Evolutionary conservation across 2,113 vertebrate species (phyloP).

Genomic region (Trematomus loennbergii): DNA sequence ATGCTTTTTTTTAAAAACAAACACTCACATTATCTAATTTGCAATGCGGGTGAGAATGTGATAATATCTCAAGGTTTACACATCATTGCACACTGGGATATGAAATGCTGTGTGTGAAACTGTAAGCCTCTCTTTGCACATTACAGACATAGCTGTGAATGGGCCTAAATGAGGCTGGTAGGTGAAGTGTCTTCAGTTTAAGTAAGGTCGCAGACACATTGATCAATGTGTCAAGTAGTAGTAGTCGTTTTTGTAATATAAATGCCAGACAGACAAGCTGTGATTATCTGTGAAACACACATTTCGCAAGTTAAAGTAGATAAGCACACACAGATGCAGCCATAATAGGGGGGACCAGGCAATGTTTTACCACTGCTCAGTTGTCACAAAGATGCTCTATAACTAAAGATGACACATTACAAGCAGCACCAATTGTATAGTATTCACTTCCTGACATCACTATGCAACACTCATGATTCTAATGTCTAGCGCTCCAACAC

Average conservation of each 20-base stretch:
- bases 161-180: slow-evolving; percentile 1
- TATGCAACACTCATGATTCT: no score
- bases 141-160: slow-evolving; percentile 34
- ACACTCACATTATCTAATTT: slow-evolving; percentile 12
- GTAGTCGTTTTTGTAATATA: slow-evolving; percentile 12
- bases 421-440: no score
- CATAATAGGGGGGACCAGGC: not conserved
- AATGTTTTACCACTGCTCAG: no score
- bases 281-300: slow-evolving; percentile 10
- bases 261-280: not conserved
- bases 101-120: slow-evolving; percentile 24
- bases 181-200: slow-evolving; percentile 20
- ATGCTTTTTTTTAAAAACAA: not conserved
- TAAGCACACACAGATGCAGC: not conserved
- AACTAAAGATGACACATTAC: no score
- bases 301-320: not conserved
- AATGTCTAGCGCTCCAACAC: no score
- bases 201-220: not conserved
- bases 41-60: slow-evolving; percentile 20
- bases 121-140: slow-evolving; percentile 8
- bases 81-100: slow-evolving; percentile 22
- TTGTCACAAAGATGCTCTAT: no score
- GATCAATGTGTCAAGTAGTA: slow-evolving; percentile 6
- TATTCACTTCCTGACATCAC: no score
- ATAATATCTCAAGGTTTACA: slow-evolving; percentile 28